Conservation (phyloP, 2,113 vertebrate species). For the Dolichallabes microphthalmus region DNA sequence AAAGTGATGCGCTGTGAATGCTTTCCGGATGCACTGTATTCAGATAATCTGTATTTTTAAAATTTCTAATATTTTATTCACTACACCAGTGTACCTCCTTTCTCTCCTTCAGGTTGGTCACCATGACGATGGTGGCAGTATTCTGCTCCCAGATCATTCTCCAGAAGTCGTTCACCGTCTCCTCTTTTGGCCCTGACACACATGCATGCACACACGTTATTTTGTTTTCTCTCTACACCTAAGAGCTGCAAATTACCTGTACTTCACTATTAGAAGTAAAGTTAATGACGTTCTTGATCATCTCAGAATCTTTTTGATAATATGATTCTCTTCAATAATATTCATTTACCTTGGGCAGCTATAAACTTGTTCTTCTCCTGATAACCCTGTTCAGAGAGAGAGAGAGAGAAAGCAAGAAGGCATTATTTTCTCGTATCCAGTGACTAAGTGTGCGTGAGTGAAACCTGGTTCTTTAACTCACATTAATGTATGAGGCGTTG, state of each 20-base stretch:
- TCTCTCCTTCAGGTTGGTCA: conserved; percentile 97
- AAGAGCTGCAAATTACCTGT: neutral
- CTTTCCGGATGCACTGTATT: too few relatives aligned
- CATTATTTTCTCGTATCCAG: neutral
- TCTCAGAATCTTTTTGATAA: neutral
- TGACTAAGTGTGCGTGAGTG: neutral
- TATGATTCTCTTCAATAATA: neutral
- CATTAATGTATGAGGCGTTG: conserved; percentile 97
- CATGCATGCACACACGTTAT: conserved; percentile 41
- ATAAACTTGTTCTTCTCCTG: conserved; percentile 99
- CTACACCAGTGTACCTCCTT: conserved; percentile 80
- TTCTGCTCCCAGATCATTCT: conserved; percentile 99
- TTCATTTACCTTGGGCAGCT: conserved; percentile 89
- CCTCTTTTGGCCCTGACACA: conserved; percentile 91
- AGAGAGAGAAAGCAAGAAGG: neutral
- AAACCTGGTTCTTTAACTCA: conserved; percentile 68
- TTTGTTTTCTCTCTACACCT: neutral
- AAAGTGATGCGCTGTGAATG: too few relatives aligned
- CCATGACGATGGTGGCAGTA: conserved; percentile 97
- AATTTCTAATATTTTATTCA: neutral
- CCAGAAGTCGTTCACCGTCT: conserved; percentile 98
- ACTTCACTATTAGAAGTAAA: neutral
- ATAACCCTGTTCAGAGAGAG: conserved; percentile 85
- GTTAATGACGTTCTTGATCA: neutral
- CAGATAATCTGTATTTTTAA: neutral